Evolutionary conservation across 2,797 vertebrate genomes (phyloP).

Genomic region (Eospalax fontanierii): DNA sequence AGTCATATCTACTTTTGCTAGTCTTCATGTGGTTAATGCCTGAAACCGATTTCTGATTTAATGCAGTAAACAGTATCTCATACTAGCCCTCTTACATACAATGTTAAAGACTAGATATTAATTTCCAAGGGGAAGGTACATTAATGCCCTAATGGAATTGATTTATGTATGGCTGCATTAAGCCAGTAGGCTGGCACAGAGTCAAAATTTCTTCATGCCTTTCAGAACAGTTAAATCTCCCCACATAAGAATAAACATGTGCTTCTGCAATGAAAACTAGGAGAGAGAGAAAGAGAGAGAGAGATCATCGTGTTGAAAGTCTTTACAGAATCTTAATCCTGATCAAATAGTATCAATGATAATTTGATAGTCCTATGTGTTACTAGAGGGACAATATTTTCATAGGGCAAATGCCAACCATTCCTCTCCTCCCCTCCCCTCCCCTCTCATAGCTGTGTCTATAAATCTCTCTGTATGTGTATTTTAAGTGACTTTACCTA

Average conservation of each 20-base stretch:
- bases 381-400: background rate
- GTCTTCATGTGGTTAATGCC: background rate
- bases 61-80: background rate
- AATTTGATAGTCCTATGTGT: background rate
- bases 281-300: background rate
- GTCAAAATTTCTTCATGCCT: slow-evolving; percentile 60
- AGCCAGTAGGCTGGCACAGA: slow-evolving; percentile 37
- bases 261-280: background rate
- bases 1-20: background rate
- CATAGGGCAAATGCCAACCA: background rate
- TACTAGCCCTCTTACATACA: background rate
- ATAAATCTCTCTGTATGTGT: background rate
- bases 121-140: slow-evolving; percentile 42
- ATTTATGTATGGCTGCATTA: slow-evolving; percentile 55
- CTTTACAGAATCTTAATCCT: background rate
- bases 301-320: slow-evolving; percentile 10
- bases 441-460: background rate
- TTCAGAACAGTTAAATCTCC: slow-evolving; percentile 53
- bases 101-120: slow-evolving; percentile 43
- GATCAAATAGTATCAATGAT: background rate
- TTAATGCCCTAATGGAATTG: slow-evolving; percentile 58
- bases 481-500: background rate
- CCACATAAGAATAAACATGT: background rate
- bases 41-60: slow-evolving; percentile 1
- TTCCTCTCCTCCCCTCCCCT: too few species aligned